Percentiles rank a stretch among this genome's conserved stretches.
These are phyloP conservation scores for Eristalis arbustorum DNA, from an alignment of 2,888 invertebrate species.

Conservation along the genomic window DNA sequence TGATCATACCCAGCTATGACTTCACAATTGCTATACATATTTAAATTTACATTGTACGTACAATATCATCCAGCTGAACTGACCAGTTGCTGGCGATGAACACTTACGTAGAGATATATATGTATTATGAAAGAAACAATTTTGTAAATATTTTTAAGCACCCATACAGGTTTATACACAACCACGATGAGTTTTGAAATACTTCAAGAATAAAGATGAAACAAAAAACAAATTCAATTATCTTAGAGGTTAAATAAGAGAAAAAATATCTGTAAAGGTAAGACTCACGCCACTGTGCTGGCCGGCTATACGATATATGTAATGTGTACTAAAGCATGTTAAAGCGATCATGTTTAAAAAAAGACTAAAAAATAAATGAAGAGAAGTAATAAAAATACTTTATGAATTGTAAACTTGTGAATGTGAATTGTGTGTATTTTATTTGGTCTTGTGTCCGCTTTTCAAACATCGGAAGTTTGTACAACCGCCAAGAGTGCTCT, in stretches of 20 bases:
- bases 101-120: neutral
- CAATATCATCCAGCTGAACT: conserved; percentile 24
- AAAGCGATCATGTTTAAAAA: conserved; percentile 41
- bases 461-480: neutral
- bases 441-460: neutral
- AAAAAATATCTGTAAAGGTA: conserved; percentile 26
- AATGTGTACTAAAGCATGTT: conserved; percentile 37
- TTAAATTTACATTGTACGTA: neutral
- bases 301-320: conserved; percentile 2
- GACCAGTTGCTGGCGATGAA: neutral
- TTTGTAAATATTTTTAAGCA: conserved; percentile 56
- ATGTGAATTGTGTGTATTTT: neutral
- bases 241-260: conserved; percentile 18
- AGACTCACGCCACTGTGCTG: conserved; percentile 7
- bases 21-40: conserved; percentile 23
- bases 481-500: no score
- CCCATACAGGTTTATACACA: conserved; percentile 26
- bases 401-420: neutral
- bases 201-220: neutral
- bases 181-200: conserved; percentile 11
- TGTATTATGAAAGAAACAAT: conserved; percentile 4
- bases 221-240: conserved; percentile 12
- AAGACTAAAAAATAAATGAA: conserved; percentile 34
- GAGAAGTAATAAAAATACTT: neutral
- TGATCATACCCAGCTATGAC: conserved; percentile 26